These are phyloP conservation scores for Phlogophora meticulosa DNA, from an alignment of 2,888 invertebrate genomes.

Conservation along the genomic window DNA sequence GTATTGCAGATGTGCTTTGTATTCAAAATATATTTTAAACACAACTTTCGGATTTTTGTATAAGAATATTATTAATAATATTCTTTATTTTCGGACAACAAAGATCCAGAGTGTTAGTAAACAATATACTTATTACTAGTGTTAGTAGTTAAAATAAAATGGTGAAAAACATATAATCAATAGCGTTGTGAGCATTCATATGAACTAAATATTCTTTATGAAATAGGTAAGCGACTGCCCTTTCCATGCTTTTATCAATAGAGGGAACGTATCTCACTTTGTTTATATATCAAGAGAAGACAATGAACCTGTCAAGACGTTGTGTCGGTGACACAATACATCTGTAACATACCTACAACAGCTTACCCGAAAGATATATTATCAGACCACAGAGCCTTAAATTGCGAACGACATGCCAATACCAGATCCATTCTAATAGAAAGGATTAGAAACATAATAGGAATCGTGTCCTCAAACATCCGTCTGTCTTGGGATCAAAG, in stretches of 20 bases:
- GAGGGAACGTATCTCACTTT: neutral
- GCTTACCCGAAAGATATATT: constrained; percentile 30
- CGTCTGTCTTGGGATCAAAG: constrained; percentile 75
- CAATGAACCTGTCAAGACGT: constrained; percentile 39
- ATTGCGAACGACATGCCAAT: constrained; percentile 50
- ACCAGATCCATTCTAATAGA: constrained; percentile 66
- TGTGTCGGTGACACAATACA: constrained; percentile 29
- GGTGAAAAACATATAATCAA: too few species aligned
- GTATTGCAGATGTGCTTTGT: neutral
- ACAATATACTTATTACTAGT: too few species aligned
- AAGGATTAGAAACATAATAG: constrained; percentile 74
- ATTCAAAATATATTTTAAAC: neutral
- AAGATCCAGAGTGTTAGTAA: too few species aligned
- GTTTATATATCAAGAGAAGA: constrained; percentile 4
- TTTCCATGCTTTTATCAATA: neutral
- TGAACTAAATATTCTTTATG: neutral
- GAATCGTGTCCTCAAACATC: constrained; percentile 69
- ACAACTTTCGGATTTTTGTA: neutral
- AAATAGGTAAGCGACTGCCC: too few species aligned
- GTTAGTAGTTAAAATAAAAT: too few species aligned
- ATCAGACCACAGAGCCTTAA: constrained; percentile 34
- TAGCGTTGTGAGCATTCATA: neutral
- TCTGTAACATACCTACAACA: constrained; percentile 15
- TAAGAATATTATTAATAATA: too few species aligned
- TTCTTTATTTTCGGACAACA: too few species aligned